Evolutionary conservation across 2,888 invertebrate species (phyloP), one percentile per base, ranked within the genome.

Genomic region (Megalurothrips usitatus): DNA sequence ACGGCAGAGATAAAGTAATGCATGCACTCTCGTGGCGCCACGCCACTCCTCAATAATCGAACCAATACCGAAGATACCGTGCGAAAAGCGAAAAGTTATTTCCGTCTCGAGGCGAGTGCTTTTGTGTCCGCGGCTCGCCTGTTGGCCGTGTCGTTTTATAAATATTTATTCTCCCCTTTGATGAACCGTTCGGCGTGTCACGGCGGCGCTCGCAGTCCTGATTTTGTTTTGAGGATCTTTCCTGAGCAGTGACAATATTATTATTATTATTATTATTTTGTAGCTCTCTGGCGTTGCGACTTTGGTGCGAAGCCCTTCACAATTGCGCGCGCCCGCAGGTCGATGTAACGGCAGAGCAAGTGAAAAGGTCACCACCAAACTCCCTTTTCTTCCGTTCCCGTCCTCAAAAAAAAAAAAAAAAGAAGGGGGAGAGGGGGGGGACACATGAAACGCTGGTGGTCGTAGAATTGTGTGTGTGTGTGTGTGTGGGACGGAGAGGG

Each of bases 1-100:
- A n/a, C 1, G 68, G 23, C 68, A 12, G 11, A 26, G 68, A 75
- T 75, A 75, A 75, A 75, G 68, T 75, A 75, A 75, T 75, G 68
- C 68, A 75, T 75, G 68, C 68, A 75, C 68, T 75, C 68, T 23
- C 11, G 11, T 26, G 68, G 68, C 68, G 68, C 68, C 68, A 75
- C 68, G 26, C 68, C 68, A 26, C 68, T 23, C 26, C 68, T 58
- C 58, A 58, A 58, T 58, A 58, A 58, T 58, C 58, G 58, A 58
- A 58, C 58, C 34, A 75, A 75, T 23, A 26, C 12, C 68, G n/a
- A n/a, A 43, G 68, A 75, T 75, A 75, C 23, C 68, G 26, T 75
- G n/a, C 68, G 68, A 12, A 23, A 75, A 75, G n/a, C 68, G 68
- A 12, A 23, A 75, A 75, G 23, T 23, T 75, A 75, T 75, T 23